A percentile compares a stretch with the other conserved stretches of the same genome.
These are phyloP conservation scores for Gambusia affinis DNA, from an alignment of 2,113 vertebrate genomes.

Conservation along the genomic window DNA sequence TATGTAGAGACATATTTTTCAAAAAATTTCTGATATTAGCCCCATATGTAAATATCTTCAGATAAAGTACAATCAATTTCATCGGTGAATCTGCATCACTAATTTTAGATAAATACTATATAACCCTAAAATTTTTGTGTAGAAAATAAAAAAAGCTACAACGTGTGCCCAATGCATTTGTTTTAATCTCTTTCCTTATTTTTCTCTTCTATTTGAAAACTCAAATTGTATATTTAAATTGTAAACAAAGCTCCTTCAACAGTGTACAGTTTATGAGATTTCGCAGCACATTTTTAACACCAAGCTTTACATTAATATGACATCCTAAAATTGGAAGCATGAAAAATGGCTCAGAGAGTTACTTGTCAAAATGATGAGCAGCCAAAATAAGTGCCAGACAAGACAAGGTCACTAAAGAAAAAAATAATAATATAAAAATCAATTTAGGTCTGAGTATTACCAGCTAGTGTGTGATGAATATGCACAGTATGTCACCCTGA, in stretches of 20 bases:
- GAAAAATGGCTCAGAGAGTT: conserved; percentile 1
- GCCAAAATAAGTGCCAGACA: conserved; percentile 13
- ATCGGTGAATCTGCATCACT: too few relatives aligned
- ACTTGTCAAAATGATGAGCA: conserved; percentile 24
- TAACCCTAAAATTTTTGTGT: too few relatives aligned
- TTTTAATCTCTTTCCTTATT: too few relatives aligned
- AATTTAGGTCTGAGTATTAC: conserved; percentile 8
- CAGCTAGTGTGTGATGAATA: conserved; percentile 33
- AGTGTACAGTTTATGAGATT: background rate
- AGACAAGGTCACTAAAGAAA: conserved; percentile 7
- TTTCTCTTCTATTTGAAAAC: background rate
- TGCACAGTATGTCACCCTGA: conserved; percentile 3
- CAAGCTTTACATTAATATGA: conserved; percentile 16
- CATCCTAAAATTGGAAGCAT: conserved; percentile 9
- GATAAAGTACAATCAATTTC: too few relatives aligned
- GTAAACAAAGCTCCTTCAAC: background rate
- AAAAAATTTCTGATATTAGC: too few relatives aligned
- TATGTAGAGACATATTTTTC: too few relatives aligned
- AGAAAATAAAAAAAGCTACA: too few relatives aligned
- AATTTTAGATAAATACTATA: too few relatives aligned
- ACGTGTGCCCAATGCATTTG: too few relatives aligned
- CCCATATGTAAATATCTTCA: too few relatives aligned
- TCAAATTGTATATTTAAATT: background rate
- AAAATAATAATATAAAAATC: background rate
- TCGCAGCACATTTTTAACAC: conserved; percentile 18